These are phyloP conservation scores for Argynnis bischoffii DNA, from an alignment of 2,888 invertebrate species.

Conservation along the genomic window DNA sequence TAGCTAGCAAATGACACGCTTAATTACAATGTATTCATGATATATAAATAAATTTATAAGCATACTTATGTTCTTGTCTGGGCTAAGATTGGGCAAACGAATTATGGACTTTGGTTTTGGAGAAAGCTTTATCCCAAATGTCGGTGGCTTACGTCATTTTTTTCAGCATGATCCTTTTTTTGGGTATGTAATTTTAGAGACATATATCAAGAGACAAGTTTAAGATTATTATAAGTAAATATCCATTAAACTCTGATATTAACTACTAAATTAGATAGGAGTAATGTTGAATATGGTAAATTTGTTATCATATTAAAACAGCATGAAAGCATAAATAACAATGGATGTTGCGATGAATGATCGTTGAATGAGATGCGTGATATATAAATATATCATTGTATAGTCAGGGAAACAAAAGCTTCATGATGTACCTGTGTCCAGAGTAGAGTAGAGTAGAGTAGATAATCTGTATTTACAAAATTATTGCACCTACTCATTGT, in stretches of 20 bases:
- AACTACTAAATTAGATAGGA: no score
- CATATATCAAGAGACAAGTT: no score
- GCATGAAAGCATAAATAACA: neutral
- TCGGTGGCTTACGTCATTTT: constrained; percentile 62
- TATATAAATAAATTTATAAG: constrained; percentile 49
- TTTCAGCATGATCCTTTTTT: constrained; percentile 65
- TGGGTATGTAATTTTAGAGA: constrained; percentile 56
- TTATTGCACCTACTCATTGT: no score
- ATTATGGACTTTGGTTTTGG: constrained; percentile 76
- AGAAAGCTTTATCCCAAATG: constrained; percentile 68
- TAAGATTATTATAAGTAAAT: no score
- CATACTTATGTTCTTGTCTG: constrained; percentile 55
- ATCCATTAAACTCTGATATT: no score
- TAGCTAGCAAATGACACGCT: constrained; percentile 59
- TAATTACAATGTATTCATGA: constrained; percentile 69
- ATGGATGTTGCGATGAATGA: constrained; percentile 1
- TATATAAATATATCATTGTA: no score
- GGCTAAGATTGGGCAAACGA: constrained; percentile 51
- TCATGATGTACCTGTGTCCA: no score
- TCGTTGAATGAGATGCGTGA: neutral
- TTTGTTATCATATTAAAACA: no score
- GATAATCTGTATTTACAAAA: no score
- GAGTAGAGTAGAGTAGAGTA: no score
- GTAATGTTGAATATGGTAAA: no score
- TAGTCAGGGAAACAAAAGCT: no score